Percentiles rank a stretch among this genome's conserved stretches.
Evolutionary conservation across 2,888 invertebrate genomes (phyloP).

Genomic region (Omphaloscelis lunosa): DNA sequence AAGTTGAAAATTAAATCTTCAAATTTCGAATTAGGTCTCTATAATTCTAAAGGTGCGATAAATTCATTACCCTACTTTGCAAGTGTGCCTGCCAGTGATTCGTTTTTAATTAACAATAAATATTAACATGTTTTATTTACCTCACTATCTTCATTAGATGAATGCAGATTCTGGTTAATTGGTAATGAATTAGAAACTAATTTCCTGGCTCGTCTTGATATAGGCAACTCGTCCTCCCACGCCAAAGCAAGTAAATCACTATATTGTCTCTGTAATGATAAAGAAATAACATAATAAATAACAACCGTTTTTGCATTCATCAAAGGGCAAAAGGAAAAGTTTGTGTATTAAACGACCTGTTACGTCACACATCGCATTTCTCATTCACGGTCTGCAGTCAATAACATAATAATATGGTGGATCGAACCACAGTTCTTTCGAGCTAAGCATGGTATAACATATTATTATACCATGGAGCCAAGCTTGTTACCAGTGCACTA

Average conservation of each 20-base stretch:
- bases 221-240: conserved; percentile 95
- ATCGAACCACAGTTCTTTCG: conserved; percentile 1
- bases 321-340: neutral
- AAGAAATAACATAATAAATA: conserved; percentile 36
- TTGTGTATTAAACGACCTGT: conserved; percentile 12
- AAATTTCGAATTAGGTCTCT: too few relatives aligned
- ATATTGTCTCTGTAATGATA: conserved; percentile 93
- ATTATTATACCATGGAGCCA: too few relatives aligned
- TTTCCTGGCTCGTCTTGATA: conserved; percentile 92
- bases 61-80: conserved; percentile 3
- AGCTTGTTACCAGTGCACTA: neutral
- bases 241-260: conserved; percentile 97
- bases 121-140: conserved; percentile 68
- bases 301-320: neutral
- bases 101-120: neutral
- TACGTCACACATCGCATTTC: conserved; percentile 31
- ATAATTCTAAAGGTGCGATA: too few relatives aligned
- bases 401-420: neutral
- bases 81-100: neutral
- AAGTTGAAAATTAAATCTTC: too few relatives aligned
- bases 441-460: too few relatives aligned
- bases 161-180: conserved; percentile 90
- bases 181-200: conserved; percentile 91
- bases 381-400: neutral
- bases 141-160: conserved; percentile 96